These are phyloP conservation scores for Tetranychus urticae DNA, from an alignment of 1,140 invertebrate species.

Conservation along the genomic window DNA sequence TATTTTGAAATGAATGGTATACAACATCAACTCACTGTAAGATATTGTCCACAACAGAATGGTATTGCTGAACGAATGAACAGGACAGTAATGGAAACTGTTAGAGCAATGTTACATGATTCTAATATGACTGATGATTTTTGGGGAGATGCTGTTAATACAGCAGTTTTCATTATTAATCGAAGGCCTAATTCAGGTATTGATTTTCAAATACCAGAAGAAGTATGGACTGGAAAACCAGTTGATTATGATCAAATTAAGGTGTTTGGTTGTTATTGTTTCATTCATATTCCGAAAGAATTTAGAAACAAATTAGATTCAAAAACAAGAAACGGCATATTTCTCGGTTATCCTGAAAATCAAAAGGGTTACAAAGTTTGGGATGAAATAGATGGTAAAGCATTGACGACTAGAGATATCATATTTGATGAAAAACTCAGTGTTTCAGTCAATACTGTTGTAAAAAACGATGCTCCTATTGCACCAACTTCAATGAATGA, in stretches of 20 bases:
- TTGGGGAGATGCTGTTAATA: constrained; percentile 4
- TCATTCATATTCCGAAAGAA: constrained; percentile 9
- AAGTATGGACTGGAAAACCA: constrained; percentile 10
- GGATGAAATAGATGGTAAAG: background rate
- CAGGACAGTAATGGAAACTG: background rate
- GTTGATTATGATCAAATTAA: constrained; percentile 13
- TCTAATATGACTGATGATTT: background rate
- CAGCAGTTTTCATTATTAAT: constrained; percentile 9
- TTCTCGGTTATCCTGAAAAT: constrained; percentile 15
- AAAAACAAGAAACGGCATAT: constrained; percentile 12
- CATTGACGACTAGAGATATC: background rate
- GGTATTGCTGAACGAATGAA: constrained; percentile 1
- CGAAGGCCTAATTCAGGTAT: background rate
- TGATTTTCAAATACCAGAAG: constrained; percentile 9
- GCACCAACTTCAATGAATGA: background rate
- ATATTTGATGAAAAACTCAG: background rate
- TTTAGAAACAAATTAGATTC: constrained; percentile 9
- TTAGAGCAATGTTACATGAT: background rate
- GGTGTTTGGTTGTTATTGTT: constrained; percentile 16
- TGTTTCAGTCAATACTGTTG: background rate
- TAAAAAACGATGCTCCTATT: too few species aligned
- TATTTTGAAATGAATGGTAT: background rate
- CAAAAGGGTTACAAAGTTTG: constrained; percentile 11
- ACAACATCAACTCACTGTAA: background rate
- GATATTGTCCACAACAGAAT: background rate